These are phyloP conservation scores for Anisognathus igniventris DNA, from an alignment of 2,797 vertebrate species.

Conservation along the genomic window DNA sequence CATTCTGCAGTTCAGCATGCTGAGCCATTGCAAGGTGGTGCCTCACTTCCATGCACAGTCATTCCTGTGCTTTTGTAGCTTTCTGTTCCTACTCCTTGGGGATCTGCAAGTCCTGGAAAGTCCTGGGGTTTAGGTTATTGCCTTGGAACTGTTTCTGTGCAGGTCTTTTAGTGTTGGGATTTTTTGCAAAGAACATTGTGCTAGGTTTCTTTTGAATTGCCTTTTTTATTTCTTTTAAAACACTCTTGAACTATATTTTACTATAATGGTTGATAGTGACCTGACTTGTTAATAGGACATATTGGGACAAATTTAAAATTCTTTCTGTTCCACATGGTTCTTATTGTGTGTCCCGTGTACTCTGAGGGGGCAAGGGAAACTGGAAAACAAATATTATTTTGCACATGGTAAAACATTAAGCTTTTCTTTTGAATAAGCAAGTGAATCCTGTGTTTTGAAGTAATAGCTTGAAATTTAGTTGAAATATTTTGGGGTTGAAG, in stretches of 20 bases:
- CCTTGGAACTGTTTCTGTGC: neutral
- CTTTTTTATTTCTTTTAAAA: neutral
- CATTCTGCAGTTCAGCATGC: neutral
- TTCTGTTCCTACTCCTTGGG: neutral
- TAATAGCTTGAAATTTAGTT: neutral
- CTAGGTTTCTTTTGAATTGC: neutral
- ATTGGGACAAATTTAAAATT: neutral
- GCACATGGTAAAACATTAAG: neutral
- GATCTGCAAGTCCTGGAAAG: neutral
- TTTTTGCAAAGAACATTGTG: neutral
- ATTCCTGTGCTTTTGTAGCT: neutral
- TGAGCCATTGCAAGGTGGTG: neutral
- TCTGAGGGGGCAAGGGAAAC: neutral
- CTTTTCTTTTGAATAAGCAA: neutral
- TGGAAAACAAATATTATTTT: neutral
- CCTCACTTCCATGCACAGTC: neutral
- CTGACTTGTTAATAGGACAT: neutral
- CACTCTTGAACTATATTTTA: constrained; percentile 12
- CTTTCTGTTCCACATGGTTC: neutral
- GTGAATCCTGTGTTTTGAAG: neutral
- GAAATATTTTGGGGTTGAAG: neutral
- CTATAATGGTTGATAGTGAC: neutral
- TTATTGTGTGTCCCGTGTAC: neutral
- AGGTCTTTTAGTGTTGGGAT: neutral
- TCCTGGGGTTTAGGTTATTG: neutral